Evolutionary conservation across 2,113 vertebrate species (phyloP).

Genomic region (Lichenostomus cassidix): DNA sequence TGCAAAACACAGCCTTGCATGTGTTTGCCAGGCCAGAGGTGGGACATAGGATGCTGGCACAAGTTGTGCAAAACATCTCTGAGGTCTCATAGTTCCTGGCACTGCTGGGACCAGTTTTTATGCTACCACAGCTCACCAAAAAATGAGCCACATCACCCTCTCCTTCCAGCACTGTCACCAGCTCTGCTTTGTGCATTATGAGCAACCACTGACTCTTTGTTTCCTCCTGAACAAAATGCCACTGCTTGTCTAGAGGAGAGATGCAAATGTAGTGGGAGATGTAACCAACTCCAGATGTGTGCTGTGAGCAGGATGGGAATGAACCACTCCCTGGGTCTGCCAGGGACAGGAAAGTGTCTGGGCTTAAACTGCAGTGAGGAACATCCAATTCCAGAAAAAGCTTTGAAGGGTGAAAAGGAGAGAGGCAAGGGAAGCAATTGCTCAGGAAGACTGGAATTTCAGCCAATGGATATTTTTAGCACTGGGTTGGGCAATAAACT

Average conservation of each 20-base stretch:
- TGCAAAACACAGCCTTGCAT: not conserved
- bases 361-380: not conserved
- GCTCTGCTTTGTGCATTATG: not conserved
- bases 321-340: not conserved
- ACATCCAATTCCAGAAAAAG: not conserved
- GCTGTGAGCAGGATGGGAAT: not conserved
- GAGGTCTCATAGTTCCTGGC: not conserved
- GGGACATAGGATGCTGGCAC: not conserved
- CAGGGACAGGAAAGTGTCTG: not conserved
- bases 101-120: not conserved
- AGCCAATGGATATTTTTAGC: conserved; percentile 24
- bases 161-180: not conserved
- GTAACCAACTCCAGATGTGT: conserved; percentile 15
- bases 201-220: not conserved
- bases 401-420: conserved; percentile 3
- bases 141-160: not conserved
- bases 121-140: not conserved
- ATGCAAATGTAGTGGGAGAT: not conserved
- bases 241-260: not conserved
- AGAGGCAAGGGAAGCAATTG: not conserved
- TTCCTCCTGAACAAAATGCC: not conserved
- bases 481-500: not conserved
- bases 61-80: not conserved
- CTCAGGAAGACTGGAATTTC: conserved; percentile 19
- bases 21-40: not conserved